Percentiles rank a stretch among this genome's conserved stretches.
These are phyloP conservation scores for Mythimna albipuncta DNA, from an alignment of 2,888 invertebrate species.

Conservation along the genomic window DNA sequence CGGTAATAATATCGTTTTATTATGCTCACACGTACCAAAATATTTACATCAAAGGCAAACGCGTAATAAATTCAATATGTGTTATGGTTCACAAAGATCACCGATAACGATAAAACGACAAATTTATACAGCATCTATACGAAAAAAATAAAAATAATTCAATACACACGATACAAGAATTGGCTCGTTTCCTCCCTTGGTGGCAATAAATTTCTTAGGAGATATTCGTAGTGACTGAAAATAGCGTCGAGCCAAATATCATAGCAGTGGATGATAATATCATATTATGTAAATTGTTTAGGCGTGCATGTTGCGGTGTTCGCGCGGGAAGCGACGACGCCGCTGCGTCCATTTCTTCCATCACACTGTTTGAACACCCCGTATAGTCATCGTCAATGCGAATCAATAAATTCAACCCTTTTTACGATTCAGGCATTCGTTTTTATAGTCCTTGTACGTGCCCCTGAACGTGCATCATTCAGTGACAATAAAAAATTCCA, in stretches of 20 bases:
- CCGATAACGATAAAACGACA: slow-evolving; percentile 60
- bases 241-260: slow-evolving; percentile 76
- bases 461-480: slow-evolving; percentile 85
- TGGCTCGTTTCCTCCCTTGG: slow-evolving; percentile 73
- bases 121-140: slow-evolving; percentile 59
- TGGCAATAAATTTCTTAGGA: slow-evolving; percentile 75
- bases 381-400: slow-evolving; percentile 82
- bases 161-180: slow-evolving; percentile 74
- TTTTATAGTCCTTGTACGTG: slow-evolving; percentile 87
- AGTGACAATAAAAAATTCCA: slow-evolving; percentile 82
- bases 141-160: slow-evolving; percentile 72
- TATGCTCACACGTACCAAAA: slow-evolving; percentile 30
- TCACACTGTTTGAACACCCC: slow-evolving; percentile 63
- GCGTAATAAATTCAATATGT: slow-evolving; percentile 45
- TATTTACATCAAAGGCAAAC: slow-evolving; percentile 38
- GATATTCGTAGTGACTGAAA: slow-evolving; percentile 72
- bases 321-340: slow-evolving; percentile 4
- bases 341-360: slow-evolving; percentile 34
- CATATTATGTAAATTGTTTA: slow-evolving; percentile 85
- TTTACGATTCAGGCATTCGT: slow-evolving; percentile 87
- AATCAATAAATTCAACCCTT: slow-evolving; percentile 89
- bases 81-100: slow-evolving; percentile 53
- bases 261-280: slow-evolving; percentile 78
- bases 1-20: slow-evolving; percentile 8
- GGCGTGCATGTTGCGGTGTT: slow-evolving; percentile 46